phyloP scores from a whole-genome alignment of 2,888 invertebrate species.

The Petrophora chlorosata region DNA sequence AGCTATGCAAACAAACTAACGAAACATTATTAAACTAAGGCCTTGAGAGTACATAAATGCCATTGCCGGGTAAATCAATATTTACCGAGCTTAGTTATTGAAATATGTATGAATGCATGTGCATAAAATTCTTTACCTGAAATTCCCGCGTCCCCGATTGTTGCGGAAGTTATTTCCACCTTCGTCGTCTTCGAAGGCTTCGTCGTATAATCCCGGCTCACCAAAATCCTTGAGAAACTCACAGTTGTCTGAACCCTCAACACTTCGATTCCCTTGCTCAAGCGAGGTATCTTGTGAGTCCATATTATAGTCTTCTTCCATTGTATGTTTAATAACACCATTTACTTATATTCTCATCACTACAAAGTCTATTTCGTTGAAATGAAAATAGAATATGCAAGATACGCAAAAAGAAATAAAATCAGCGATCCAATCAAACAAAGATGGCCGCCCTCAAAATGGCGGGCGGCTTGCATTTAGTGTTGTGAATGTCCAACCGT shows the following conservation, averaged over 20 bases:
- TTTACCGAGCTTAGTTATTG: not conserved
- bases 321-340: conserved; percentile 38
- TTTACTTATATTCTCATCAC: conserved; percentile 65
- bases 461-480: conserved; percentile 15
- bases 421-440: conserved; percentile 30
- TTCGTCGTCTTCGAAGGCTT: conserved; percentile 72
- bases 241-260: conserved; percentile 46
- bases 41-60: not conserved
- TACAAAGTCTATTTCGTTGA: conserved; percentile 42
- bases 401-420: conserved; percentile 34
- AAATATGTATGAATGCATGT: not conserved
- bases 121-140: conserved; percentile 54
- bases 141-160: conserved; percentile 70
- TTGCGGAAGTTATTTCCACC: conserved; percentile 63
- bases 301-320: conserved; percentile 73
- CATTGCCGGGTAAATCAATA: not conserved
- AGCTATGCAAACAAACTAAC: conserved; percentile 4
- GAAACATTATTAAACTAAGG: too few relatives aligned
- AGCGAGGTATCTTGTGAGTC: conserved; percentile 63
- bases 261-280: conserved; percentile 49
- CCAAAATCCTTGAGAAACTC: conserved; percentile 68
- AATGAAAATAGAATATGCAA: conserved; percentile 27
- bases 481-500: not conserved
- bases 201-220: conserved; percentile 63
- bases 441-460: conserved; percentile 23